phyloP scores from a whole-genome alignment of 2,888 invertebrate species.

The Drosophila macrothrix region DNA sequence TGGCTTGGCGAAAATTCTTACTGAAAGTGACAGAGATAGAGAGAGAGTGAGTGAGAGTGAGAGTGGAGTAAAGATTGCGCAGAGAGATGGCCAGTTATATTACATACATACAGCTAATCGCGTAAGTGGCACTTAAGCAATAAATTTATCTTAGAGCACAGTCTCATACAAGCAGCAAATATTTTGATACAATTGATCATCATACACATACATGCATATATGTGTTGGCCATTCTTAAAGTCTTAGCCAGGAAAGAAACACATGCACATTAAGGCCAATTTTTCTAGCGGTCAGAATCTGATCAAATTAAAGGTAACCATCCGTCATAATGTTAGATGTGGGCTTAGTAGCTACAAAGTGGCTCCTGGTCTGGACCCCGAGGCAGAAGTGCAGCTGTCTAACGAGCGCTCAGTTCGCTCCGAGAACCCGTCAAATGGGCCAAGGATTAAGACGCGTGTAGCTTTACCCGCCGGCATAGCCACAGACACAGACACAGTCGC shows the following conservation, averaged over 20 bases:
- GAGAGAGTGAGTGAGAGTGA: background rate
- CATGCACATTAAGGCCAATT: slow-evolving; percentile 24
- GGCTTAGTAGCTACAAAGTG: slow-evolving; percentile 56
- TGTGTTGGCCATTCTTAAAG: background rate
- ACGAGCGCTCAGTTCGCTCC: slow-evolving; percentile 29
- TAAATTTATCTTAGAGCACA: background rate
- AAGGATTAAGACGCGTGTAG: slow-evolving; percentile 69
- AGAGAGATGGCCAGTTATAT: background rate
- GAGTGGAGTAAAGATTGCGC: slow-evolving; percentile 3
- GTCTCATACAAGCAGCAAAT: background rate
- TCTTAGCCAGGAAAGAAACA: background rate
- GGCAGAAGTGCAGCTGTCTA: slow-evolving; percentile 45
- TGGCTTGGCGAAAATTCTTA: slow-evolving; percentile 37
- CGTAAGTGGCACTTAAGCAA: slow-evolving; percentile 11
- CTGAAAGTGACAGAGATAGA: slow-evolving; percentile 37
- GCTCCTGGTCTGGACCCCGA: slow-evolving; percentile 13
- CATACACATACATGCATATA: background rate
- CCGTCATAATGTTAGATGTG: slow-evolving; percentile 62
- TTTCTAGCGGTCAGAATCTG: slow-evolving; percentile 62
- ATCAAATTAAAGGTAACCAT: slow-evolving; percentile 73
- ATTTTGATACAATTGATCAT: background rate
- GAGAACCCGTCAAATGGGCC: slow-evolving; percentile 55
- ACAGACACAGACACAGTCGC: slow-evolving; percentile 10
- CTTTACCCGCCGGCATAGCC: slow-evolving; percentile 54
- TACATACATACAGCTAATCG: slow-evolving; percentile 5